Conservation (phyloP, 2,888 invertebrate genomes). For the Caenorhabditis sulstoni region DNA sequence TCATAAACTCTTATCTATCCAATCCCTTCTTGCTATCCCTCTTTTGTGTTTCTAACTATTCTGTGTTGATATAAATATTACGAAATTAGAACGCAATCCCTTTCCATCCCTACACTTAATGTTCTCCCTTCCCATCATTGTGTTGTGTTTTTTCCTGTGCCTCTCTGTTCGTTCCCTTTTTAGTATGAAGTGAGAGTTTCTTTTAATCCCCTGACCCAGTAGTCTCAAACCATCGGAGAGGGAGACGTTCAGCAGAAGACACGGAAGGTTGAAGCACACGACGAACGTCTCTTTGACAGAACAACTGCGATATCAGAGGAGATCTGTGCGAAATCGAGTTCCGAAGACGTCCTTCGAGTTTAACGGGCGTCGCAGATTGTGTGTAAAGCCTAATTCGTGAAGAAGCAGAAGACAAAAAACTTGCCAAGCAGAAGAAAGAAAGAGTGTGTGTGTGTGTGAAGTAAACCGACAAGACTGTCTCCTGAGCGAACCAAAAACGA, state of each 20-base stretch:
- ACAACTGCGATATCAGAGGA: conserved; percentile 9
- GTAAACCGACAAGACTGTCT: conserved; percentile 14
- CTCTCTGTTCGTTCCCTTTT: neutral
- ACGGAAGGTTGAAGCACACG: conserved; percentile 38
- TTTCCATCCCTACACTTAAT: conserved; percentile 2
- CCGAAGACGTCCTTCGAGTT: conserved; percentile 34
- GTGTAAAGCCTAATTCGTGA: conserved; percentile 49
- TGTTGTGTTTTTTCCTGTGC: conserved; percentile 35
- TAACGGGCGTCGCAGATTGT: conserved; percentile 24
- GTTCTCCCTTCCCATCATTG: conserved; percentile 12
- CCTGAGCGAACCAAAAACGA: neutral
- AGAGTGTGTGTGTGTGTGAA: conserved; percentile 22
- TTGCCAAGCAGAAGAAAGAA: conserved; percentile 39
- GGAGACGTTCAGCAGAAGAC: too few species aligned
- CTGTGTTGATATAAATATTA: conserved; percentile 34
- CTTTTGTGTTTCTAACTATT: conserved; percentile 44
- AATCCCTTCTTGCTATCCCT: conserved; percentile 3
- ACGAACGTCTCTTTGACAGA: neutral
- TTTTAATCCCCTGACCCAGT: conserved; percentile 4
- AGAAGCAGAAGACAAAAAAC: conserved; percentile 33
- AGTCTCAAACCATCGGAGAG: conserved; percentile 6
- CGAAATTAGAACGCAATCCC: conserved; percentile 15
- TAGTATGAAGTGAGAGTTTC: conserved; percentile 46
- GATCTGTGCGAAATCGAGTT: conserved; percentile 27
- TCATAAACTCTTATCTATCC: conserved; percentile 4